A percentile compares a stretch with the other conserved stretches of the same genome.
Evolutionary conservation across 2,113 vertebrate genomes (phyloP).

Genomic region (Neotoma lepida): DNA sequence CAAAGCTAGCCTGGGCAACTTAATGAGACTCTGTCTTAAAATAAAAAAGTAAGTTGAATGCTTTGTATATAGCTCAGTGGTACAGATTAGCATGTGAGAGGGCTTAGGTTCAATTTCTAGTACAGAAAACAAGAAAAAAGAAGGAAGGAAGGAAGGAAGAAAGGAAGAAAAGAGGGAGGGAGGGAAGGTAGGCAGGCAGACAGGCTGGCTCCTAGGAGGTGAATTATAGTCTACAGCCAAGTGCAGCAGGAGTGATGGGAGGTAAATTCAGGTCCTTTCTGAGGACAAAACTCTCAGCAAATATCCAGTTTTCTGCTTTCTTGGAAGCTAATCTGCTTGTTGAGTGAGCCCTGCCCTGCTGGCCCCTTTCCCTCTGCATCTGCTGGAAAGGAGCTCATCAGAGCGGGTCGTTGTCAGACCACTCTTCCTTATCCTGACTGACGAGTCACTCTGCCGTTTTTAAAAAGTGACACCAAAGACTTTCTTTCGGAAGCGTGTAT

Average conservation of each 20-base stretch:
- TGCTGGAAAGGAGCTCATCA: background rate
- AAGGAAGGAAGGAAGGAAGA: background rate
- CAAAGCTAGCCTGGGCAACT: background rate
- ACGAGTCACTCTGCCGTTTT: conserved; percentile 32
- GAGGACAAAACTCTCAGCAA: background rate
- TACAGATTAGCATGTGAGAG: background rate
- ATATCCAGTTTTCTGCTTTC: background rate
- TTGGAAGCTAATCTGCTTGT: conserved; percentile 11
- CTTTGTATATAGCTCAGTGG: background rate
- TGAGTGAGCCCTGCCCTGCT: background rate
- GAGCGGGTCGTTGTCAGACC: background rate
- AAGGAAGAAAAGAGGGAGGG: fast-evolving
- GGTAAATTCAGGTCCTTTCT: background rate
- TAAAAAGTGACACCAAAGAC: conserved; percentile 49
- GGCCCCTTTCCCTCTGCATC: conserved; percentile 20
- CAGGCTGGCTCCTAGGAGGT: background rate
- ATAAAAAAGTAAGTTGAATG: background rate
- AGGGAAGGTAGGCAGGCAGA: fast-evolving
- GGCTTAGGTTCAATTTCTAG: background rate
- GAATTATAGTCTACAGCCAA: background rate
- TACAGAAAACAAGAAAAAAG: background rate
- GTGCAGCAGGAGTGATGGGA: background rate
- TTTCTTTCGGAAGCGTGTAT: conserved; percentile 55
- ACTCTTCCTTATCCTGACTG: conserved; percentile 15
- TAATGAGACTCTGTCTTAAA: background rate